Evolutionary conservation across 2,797 vertebrate species (phyloP), one percentile per base, ranked within the genome.

Genomic region (Parotocinclus haroldoi): DNA sequence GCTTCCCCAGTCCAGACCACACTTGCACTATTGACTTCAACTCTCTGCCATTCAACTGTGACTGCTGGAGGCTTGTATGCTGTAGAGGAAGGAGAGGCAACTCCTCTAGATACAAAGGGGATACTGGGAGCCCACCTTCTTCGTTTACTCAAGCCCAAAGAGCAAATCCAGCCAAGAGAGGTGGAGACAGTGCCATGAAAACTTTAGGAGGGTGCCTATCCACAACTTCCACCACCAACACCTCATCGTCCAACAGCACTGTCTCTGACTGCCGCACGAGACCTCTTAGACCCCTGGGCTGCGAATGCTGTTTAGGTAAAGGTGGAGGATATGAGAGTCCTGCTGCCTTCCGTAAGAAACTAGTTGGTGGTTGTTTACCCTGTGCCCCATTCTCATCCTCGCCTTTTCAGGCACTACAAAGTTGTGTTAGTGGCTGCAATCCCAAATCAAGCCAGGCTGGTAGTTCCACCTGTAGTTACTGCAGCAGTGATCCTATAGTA

Each of bases 401-500:
- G 18, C 90, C 91, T 14, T 82, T 93, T 7, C 79, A 88, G 58
- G 91, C 91, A 0, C 76, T 93, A 53, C 91, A 92, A 71, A 91
- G 88, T 81, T 92, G 90, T 8, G 86, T 93, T 69, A 88, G 84
- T 9, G 88, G 88, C 50, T 93, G 91, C 81, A 88, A 91, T 77
- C 91, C 90, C 46, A 91, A 90, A 84, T 84, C 90, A 37, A 89
- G 89, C 56, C 90, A 91, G 76, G 88, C 91, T 0, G 89, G 89
- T 63, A 92, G 92, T 68, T 94, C 93, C 49, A 91, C 90, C 69
- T 94, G 92, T 80, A 93, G 92, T 80, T 93, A 93, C 81, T 93
- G 92, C 79, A 93, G 92, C 86, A 93, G 93, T 36, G 92, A 93
- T 76, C 92, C 92, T 36, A 93, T 93, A 64, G 92, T 94, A 38